These are phyloP conservation scores for Rhinopomastus cyanomelas DNA, from an alignment of 2,113 vertebrate genomes.

Conservation along the genomic window DNA sequence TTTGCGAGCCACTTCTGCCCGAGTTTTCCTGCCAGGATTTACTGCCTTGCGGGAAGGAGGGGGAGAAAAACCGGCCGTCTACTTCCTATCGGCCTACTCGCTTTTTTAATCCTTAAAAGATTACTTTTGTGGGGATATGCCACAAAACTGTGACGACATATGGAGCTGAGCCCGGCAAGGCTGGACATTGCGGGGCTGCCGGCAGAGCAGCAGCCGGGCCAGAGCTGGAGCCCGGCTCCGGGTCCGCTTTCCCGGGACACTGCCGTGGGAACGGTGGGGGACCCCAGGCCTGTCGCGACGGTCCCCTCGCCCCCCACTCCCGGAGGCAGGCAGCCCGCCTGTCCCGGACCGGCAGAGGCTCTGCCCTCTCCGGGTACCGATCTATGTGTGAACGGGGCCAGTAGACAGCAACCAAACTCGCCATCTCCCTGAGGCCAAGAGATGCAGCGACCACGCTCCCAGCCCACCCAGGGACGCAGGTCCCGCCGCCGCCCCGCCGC, in stretches of 20 bases:
- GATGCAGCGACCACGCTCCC: background rate
- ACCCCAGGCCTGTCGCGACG: too few species aligned
- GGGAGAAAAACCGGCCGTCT: background rate
- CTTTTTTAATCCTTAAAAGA: background rate
- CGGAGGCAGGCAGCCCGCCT: background rate
- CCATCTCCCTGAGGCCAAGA: too few species aligned
- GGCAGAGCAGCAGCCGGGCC: background rate
- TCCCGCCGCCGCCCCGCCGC: background rate
- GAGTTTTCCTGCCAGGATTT: background rate
- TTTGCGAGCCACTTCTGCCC: background rate
- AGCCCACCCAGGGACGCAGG: background rate
- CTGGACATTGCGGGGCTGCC: background rate
- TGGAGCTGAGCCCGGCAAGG: background rate
- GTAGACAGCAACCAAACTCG: background rate
- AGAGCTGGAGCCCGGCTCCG: background rate
- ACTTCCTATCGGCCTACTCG: background rate
- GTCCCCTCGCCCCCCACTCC: too few species aligned
- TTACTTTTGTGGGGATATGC: accelerated
- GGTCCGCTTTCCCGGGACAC: background rate
- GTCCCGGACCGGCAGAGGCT: background rate
- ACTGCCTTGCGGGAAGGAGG: background rate
- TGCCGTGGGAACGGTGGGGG: background rate
- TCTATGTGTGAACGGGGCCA: background rate
- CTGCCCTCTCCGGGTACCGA: too few species aligned
- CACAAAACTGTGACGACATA: too few species aligned